Evolutionary conservation across 1,140 invertebrate genomes (phyloP).

Genomic region (Mycetomoellerius zeteki): DNA sequence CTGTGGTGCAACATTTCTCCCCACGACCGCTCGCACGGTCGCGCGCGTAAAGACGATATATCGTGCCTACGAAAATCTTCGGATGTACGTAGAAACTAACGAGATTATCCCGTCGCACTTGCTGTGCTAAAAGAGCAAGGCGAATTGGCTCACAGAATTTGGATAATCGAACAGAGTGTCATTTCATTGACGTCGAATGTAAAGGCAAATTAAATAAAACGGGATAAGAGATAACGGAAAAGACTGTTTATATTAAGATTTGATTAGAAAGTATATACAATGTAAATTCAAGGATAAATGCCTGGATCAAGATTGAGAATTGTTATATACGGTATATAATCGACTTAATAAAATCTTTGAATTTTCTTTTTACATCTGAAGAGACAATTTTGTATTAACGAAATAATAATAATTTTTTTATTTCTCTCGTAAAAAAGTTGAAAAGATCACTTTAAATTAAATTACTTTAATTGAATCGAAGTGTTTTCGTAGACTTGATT

Average conservation of each 20-base stretch:
- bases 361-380: background rate
- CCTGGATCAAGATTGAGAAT: too few relatives aligned
- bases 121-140: conserved; percentile 26
- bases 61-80: conserved; percentile 64
- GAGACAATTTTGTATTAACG: background rate
- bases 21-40: conserved; percentile 26
- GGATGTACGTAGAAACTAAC: conserved; percentile 45
- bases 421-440: background rate
- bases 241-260: too few relatives aligned
- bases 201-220: background rate
- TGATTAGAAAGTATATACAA: background rate
- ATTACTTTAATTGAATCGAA: background rate
- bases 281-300: too few relatives aligned
- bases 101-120: conserved; percentile 30
- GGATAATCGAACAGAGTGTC: conserved; percentile 14
- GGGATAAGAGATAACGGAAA: background rate
- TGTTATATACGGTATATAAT: too few relatives aligned
- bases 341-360: background rate
- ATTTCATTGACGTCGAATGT: conserved; percentile 6
- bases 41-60: conserved; percentile 51
- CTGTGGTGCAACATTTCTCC: conserved; percentile 78
- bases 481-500: background rate
- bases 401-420: background rate
- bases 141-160: conserved; percentile 14
- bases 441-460: background rate